These are phyloP conservation scores for Vireo altiloquus DNA, from an alignment of 2,113 vertebrate species.

Conservation along the genomic window DNA sequence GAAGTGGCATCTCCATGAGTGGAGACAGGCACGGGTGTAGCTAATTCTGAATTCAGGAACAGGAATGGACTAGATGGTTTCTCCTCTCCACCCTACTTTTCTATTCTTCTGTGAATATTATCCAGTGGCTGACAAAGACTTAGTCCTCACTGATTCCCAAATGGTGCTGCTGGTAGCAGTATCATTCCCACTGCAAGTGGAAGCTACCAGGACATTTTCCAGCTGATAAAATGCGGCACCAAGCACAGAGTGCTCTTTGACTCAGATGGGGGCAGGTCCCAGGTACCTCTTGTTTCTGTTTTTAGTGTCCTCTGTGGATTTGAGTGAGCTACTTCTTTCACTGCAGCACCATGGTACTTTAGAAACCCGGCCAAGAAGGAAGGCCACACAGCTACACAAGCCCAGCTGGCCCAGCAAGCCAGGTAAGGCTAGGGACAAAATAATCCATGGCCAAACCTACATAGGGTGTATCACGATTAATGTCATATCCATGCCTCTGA, in stretches of 20 bases:
- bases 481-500: not conserved
- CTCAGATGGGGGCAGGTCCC: not conserved
- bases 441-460: not conserved
- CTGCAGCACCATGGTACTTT: fast-evolving
- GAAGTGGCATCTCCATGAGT: not conserved
- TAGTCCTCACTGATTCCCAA: not conserved
- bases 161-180: not conserved
- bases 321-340: not conserved
- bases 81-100: not conserved
- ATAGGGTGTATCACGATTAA: not conserved
- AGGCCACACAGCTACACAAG: not conserved
- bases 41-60: not conserved
- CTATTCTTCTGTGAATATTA: fast-evolving
- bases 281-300: not conserved
- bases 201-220: not conserved
- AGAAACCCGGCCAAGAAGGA: not conserved
- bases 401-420: not conserved
- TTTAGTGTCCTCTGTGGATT: not conserved
- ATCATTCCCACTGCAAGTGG: not conserved
- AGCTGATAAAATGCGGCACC: not conserved
- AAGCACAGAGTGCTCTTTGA: not conserved
- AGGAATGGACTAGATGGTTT: not conserved
- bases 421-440: not conserved
- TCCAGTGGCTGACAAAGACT: not conserved
- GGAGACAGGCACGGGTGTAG: not conserved